A percentile compares a stretch with the other conserved stretches of the same genome.
These are phyloP conservation scores for Rhagonycha fulva DNA, from an alignment of 2,888 invertebrate genomes.

Conservation along the genomic window DNA sequence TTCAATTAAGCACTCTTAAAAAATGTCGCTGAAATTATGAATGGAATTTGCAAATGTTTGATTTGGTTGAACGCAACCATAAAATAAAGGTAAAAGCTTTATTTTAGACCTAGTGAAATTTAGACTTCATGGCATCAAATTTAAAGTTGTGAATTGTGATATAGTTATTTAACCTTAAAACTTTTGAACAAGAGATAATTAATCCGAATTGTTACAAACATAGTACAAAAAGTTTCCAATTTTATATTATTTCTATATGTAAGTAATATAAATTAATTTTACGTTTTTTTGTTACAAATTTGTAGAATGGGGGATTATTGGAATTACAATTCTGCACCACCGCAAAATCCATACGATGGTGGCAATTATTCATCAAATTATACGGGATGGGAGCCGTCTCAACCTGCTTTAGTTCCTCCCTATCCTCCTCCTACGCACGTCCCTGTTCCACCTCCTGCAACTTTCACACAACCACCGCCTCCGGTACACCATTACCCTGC, in stretches of 20 bases:
- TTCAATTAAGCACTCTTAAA: too few species aligned
- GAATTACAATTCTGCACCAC: slow-evolving; percentile 10
- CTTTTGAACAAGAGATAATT: background rate
- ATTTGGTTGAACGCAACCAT: too few species aligned
- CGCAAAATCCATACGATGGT: background rate
- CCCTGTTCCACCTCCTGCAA: background rate
- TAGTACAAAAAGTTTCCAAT: background rate
- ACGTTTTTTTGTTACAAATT: background rate
- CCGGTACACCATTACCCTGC: background rate
- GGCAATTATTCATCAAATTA: background rate
- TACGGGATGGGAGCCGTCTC: background rate
- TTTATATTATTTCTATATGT: background rate
- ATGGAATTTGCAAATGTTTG: too few species aligned
- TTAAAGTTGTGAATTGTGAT: background rate
- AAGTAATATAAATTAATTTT: background rate
- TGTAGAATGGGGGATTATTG: slow-evolving; percentile 15
- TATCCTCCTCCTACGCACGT: slow-evolving; percentile 16
- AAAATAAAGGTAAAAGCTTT: too few species aligned
- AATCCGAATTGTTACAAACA: background rate
- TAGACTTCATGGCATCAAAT: background rate
- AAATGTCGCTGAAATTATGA: too few species aligned
- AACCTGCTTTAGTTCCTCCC: slow-evolving; percentile 5
- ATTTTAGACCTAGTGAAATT: background rate
- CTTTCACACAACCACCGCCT: slow-evolving; percentile 7
- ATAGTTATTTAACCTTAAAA: background rate